A percentile compares a stretch with the other conserved stretches of the same genome.
phyloP scores from a whole-genome alignment of 2,113 vertebrate species.

The Poecilia latipinna region DNA sequence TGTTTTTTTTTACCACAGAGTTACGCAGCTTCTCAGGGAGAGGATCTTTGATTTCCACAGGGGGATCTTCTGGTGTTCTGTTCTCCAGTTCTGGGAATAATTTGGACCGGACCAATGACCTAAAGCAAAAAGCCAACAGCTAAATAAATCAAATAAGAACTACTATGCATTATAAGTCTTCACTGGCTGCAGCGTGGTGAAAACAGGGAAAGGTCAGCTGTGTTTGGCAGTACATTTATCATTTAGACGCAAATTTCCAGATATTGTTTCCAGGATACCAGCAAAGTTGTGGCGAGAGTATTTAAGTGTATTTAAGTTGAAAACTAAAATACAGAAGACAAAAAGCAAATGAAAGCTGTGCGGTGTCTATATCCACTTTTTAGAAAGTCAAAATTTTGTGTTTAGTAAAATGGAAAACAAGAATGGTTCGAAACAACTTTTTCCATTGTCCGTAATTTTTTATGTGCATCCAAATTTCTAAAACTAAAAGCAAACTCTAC shows the following conservation, averaged over 20 bases:
- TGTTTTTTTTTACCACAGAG: slow-evolving; percentile 83
- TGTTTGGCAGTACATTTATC: not conserved
- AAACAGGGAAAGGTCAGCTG: not conserved
- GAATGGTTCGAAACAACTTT: too few relatives aligned
- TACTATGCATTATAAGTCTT: slow-evolving; percentile 6
- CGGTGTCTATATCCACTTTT: not conserved
- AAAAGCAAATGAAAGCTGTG: not conserved
- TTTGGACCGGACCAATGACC: slow-evolving; percentile 87
- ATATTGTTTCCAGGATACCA: not conserved
- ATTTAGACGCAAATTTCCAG: not conserved
- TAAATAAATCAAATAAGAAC: not conserved
- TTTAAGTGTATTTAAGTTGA: too few relatives aligned
- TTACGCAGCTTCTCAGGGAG: slow-evolving; percentile 87
- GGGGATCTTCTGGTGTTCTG: slow-evolving; percentile 84
- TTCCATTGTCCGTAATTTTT: too few relatives aligned
- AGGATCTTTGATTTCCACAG: slow-evolving; percentile 87
- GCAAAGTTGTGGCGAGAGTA: not conserved
- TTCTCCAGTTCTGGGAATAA: slow-evolving; percentile 88
- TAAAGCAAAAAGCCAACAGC: slow-evolving; percentile 40
- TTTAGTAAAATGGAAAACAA: not conserved
- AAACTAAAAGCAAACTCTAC: too few relatives aligned
- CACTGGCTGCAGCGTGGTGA: not conserved
- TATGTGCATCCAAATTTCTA: too few relatives aligned
- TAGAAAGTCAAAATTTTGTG: not conserved
- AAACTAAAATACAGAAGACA: not conserved